Evolutionary conservation across 2,888 invertebrate species (phyloP).

Genomic region (Napeogenes inachia): DNA sequence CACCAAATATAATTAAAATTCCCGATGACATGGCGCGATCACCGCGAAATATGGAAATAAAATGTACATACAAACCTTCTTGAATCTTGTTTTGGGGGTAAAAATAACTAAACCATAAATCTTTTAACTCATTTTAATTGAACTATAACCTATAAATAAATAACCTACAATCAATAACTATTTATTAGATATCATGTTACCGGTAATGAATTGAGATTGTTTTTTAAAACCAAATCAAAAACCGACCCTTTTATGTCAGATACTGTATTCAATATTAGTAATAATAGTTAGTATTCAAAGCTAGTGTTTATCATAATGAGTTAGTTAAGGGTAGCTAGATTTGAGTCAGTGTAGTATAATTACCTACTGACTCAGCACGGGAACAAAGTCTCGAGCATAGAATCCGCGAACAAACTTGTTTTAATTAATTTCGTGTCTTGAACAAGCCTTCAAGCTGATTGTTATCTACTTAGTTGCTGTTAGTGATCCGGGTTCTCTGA

Average conservation of each 20-base stretch:
- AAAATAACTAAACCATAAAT: background rate
- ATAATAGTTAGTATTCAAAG: background rate
- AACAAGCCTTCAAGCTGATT: constrained; percentile 74
- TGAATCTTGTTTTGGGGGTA: background rate
- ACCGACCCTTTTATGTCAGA: too few relatives aligned
- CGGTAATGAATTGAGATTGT: too few relatives aligned
- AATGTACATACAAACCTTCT: constrained; percentile 8
- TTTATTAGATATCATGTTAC: too few relatives aligned
- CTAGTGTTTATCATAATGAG: constrained; percentile 47
- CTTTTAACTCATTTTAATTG: too few relatives aligned
- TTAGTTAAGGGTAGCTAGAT: constrained; percentile 59
- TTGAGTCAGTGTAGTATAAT: constrained; percentile 68
- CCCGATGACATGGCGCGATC: constrained; percentile 71
- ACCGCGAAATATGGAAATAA: constrained; percentile 30
- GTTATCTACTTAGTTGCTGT: constrained; percentile 77
- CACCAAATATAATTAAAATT: constrained; percentile 74
- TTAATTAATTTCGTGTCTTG: constrained; percentile 78
- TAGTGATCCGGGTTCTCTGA: constrained; percentile 68
- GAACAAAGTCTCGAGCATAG: constrained; percentile 46
- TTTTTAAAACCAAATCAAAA: too few relatives aligned
- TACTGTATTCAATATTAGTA: too few relatives aligned
- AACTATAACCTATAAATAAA: too few relatives aligned
- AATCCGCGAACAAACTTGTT: constrained; percentile 78
- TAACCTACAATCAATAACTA: too few relatives aligned
- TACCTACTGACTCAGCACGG: constrained; percentile 75